Evolutionary conservation across 2,888 invertebrate species (phyloP), one percentile per base, ranked within the genome.

Genomic region (Dermolepida albohirtum): DNA sequence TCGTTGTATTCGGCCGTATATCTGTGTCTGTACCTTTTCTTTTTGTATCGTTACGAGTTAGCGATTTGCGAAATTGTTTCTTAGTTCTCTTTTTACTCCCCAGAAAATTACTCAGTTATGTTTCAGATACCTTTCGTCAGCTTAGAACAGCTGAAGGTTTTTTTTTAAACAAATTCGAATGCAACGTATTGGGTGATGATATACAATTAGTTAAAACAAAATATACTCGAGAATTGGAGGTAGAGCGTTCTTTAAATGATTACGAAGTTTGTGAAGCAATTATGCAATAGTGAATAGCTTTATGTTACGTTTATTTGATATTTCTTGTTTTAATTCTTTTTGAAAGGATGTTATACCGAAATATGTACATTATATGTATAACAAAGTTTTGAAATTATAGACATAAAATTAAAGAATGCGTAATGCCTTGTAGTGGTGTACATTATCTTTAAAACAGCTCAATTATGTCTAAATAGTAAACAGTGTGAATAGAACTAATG

Each of bases 61-160:
- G 70, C 70, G 71, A 71, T 73, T 62, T 73, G 71, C 69, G 70
- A 72, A 73, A 73, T 71, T 70, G 69, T 71, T 67, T 71, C 70
- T 29, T 47, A 47, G 29, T 47, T 34, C 59, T 62, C 47, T 62
- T 62, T 47, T 62, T 34, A 66, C 65, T 43, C 64, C 50, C 63
- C 50, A 67, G 67, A 64, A 57, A 68, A 44, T 63, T n/a, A 64
- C 70, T 72, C 72, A 66, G 72, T 73, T 73, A 73, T 70, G 69
- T 66, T 66, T 68, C 70, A 72, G 70, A 70, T 72, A 73, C 65
- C 59, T 14, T 62, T 62, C 59, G 47, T 62, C 34, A 49, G n/a
- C 17, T 34, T 14, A 47, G 39, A 62, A 27, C 34, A 49, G 59
- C 34, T 47, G 47, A 62, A 47, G 39, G 34, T 62, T 34, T 62